Percentiles rank a stretch among this genome's conserved stretches.
These are phyloP conservation scores for Chlamydotis undulata DNA, from an alignment of 2,113 vertebrate species.

Conservation along the genomic window DNA sequence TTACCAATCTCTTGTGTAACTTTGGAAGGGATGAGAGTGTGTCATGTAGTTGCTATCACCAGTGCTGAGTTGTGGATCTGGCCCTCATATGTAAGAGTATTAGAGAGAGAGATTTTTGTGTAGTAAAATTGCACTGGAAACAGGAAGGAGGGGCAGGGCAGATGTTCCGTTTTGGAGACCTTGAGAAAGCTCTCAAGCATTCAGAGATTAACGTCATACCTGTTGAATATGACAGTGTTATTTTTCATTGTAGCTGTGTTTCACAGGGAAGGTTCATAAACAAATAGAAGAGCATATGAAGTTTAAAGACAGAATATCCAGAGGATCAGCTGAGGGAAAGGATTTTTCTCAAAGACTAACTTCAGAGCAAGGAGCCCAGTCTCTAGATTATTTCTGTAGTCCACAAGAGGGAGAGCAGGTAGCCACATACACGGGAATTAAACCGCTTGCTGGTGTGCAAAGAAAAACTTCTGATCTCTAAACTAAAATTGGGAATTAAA, in stretches of 20 bases:
- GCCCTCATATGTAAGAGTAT: not conserved
- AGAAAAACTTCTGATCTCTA: not conserved
- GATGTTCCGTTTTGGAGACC: not conserved
- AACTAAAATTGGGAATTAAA: not conserved
- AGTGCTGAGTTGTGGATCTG: not conserved
- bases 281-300: not conserved
- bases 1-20: not conserved
- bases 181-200: not conserved
- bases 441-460: not conserved
- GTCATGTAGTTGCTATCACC: not conserved
- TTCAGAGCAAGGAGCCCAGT: not conserved
- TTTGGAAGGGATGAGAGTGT: not conserved
- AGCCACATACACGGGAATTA: accelerated
- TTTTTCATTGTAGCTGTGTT: not conserved
- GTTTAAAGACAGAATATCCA: not conserved
- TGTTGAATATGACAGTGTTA: not conserved
- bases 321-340: not conserved
- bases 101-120: not conserved
- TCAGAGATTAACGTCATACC: not conserved
- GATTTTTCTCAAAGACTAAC: not conserved
- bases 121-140: not conserved
- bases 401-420: not conserved
- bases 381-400: not conserved
- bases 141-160: not conserved
- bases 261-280: not conserved